These are phyloP conservation scores for Cremastinae sp. DNA, from an alignment of 2,888 invertebrate species.

Conservation along the genomic window DNA sequence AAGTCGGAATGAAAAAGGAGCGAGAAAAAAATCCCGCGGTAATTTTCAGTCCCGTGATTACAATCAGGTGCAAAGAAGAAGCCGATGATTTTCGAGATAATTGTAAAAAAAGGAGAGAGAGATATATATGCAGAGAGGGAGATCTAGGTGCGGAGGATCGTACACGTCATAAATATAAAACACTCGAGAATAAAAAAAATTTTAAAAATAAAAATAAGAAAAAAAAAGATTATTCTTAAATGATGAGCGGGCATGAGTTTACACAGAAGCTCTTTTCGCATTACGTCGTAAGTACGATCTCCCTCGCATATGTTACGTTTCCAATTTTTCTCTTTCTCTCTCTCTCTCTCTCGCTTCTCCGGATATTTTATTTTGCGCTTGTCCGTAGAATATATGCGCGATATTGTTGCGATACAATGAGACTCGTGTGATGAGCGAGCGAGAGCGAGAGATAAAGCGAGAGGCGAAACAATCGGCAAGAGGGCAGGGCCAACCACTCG, in stretches of 20 bases:
- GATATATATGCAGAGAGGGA: neutral
- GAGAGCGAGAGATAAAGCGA: constrained; percentile 33
- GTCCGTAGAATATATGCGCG: neutral
- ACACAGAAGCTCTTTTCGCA: constrained; percentile 47
- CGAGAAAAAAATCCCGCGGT: neutral
- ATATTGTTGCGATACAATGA: constrained; percentile 47
- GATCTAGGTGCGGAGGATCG: constrained; percentile 6
- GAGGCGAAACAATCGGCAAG: constrained; percentile 60
- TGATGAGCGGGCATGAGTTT: constrained; percentile 47
- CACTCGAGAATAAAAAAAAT: neutral
- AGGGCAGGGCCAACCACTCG: constrained; percentile 64
- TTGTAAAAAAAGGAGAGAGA: constrained; percentile 14
- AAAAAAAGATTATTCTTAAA: constrained; percentile 26
- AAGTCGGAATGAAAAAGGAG: constrained; percentile 11
- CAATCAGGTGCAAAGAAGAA: constrained; percentile 47
- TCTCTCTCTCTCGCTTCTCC: too few relatives aligned
- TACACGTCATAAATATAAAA: constrained; percentile 3
- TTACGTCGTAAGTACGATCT: constrained; percentile 17
- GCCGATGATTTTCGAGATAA: constrained; percentile 42
- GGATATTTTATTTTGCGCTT: neutral
- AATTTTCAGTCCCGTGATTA: constrained; percentile 39
- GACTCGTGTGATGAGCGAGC: constrained; percentile 25
- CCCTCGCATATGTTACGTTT: constrained; percentile 15
- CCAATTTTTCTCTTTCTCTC: constrained; percentile 2
- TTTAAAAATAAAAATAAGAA: neutral